A percentile compares a stretch with the other conserved stretches of the same genome.
Evolutionary conservation across 2,797 vertebrate species (phyloP).

Genomic region (Mycteria americana): DNA sequence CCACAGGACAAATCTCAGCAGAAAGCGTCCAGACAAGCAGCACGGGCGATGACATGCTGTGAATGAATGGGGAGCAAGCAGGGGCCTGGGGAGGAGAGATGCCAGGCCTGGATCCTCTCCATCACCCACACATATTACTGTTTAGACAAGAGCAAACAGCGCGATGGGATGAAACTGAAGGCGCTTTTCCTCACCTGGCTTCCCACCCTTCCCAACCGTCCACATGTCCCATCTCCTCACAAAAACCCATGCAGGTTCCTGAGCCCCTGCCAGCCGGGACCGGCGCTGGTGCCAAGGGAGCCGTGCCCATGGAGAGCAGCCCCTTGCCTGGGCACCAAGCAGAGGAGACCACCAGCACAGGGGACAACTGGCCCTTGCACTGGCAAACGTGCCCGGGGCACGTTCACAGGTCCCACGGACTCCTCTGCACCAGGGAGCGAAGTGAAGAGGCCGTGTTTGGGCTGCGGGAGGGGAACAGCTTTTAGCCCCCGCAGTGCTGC

Average conservation of each 20-base stretch:
- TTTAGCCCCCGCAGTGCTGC: accelerated
- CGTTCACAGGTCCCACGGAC: background rate
- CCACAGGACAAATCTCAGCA: background rate
- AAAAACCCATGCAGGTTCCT: background rate
- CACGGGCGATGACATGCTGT: background rate
- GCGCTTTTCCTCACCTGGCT: background rate
- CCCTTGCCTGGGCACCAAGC: background rate
- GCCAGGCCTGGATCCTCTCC: background rate
- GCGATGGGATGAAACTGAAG: background rate
- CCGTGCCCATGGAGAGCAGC: background rate
- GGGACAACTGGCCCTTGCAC: background rate
- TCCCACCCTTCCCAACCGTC: background rate
- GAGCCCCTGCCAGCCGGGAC: background rate
- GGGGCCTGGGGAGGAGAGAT: background rate
- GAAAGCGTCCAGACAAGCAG: background rate
- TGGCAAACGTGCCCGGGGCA: background rate
- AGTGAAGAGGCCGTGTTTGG: accelerated
- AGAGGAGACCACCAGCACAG: background rate
- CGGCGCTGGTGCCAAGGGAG: background rate
- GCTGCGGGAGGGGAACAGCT: background rate
- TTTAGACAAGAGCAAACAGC: background rate
- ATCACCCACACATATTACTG: background rate
- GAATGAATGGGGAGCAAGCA: background rate
- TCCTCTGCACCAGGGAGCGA: background rate
- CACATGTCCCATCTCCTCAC: background rate